phyloP scores from a whole-genome alignment of 2,797 vertebrate genomes.

The Galaxias olidus region DNA sequence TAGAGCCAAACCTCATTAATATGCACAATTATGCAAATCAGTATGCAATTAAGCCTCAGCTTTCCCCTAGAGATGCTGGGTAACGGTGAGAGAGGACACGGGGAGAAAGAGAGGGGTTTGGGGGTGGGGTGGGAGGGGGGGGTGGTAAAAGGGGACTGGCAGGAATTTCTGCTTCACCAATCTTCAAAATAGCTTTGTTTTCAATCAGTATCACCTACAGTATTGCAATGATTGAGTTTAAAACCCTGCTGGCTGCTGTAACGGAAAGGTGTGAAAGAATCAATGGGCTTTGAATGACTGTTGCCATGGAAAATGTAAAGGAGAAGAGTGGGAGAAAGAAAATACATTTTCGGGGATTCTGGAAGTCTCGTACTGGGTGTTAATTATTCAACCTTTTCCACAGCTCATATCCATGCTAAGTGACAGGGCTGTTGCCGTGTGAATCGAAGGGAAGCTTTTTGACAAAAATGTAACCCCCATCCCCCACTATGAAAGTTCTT shows the following conservation, averaged over 20 bases:
- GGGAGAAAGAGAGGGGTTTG: conserved; percentile 52
- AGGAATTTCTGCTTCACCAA: conserved; percentile 72
- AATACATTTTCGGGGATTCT: conserved; percentile 67
- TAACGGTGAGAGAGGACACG: conserved; percentile 62
- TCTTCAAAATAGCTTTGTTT: conserved; percentile 67
- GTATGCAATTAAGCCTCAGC: conserved; percentile 79
- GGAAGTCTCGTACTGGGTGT: conserved; percentile 68
- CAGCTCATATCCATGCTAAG: conserved; percentile 66
- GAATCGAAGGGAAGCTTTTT: conserved; percentile 49
- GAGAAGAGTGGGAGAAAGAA: conserved; percentile 62
- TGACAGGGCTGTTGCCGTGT: conserved; percentile 56
- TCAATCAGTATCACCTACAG: conserved; percentile 46
- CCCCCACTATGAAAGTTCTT: conserved; percentile 11
- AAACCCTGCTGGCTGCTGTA: conserved; percentile 27
- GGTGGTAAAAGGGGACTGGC: conserved; percentile 42
- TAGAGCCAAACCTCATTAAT: conserved; percentile 77
- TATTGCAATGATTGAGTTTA: conserved; percentile 24
- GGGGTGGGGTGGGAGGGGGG: conserved; percentile 24
- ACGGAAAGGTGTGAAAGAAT: conserved; percentile 49
- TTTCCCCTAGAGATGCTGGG: conserved; percentile 73
- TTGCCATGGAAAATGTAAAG: conserved; percentile 71
- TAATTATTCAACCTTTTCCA: conserved; percentile 78
- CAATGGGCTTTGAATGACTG: conserved; percentile 54
- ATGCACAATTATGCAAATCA: conserved; percentile 86
- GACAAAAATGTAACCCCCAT: background rate